Percentiles rank a stretch among this genome's conserved stretches.
phyloP scores from a whole-genome alignment of 2,113 vertebrate species.

The Promerops cafer region DNA sequence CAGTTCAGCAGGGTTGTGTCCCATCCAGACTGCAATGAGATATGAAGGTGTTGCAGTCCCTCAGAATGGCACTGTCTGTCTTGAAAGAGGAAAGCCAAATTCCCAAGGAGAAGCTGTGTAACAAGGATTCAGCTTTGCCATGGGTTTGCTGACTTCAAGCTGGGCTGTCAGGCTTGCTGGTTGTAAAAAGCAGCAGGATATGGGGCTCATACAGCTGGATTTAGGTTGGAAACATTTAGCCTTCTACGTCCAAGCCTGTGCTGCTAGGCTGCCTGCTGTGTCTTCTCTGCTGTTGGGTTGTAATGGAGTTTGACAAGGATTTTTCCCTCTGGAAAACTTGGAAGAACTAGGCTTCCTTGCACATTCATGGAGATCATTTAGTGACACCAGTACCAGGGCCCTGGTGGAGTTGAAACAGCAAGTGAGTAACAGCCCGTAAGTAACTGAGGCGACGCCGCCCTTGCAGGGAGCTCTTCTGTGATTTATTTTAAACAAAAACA shows the following conservation, averaged over 20 bases:
- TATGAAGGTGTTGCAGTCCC: not conserved
- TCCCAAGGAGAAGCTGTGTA: not conserved
- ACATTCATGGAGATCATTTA: not conserved
- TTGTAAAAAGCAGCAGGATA: not conserved
- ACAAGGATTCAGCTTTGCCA: not conserved
- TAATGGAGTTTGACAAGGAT: slow-evolving; percentile 34
- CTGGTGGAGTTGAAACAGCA: not conserved
- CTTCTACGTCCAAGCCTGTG: not conserved
- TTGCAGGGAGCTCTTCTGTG: not conserved
- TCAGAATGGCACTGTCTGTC: not conserved
- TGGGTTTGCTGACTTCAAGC: not conserved
- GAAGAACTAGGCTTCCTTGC: not conserved
- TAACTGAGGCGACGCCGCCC: fast-evolving
- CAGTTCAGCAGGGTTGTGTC: not conserved
- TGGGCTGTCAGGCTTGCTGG: not conserved
- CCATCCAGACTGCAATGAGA: not conserved
- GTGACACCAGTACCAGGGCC: not conserved
- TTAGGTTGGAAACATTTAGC: not conserved
- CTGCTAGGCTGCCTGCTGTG: not conserved
- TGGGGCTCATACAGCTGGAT: not conserved
- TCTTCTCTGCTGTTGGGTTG: not conserved
- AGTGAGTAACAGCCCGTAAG: not conserved
- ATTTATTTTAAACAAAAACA: not conserved
- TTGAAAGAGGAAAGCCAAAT: not conserved
- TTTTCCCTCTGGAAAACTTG: not conserved